A percentile compares a stretch with the other conserved stretches of the same genome.
These are phyloP conservation scores for Papilio demoleus DNA, from an alignment of 2,888 invertebrate species.

Conservation along the genomic window DNA sequence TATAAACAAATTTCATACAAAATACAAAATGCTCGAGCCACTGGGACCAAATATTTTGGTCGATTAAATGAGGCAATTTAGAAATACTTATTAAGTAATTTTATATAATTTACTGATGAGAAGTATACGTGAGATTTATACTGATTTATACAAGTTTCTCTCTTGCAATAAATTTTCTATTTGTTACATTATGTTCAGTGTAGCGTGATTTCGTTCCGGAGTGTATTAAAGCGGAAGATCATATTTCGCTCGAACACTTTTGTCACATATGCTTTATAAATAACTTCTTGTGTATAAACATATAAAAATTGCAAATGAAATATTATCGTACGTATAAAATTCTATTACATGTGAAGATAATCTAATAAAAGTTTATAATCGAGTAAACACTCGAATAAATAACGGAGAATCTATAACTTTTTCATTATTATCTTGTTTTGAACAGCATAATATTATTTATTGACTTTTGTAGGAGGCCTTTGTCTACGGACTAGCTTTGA, in stretches of 20 bases:
- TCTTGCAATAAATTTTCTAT: slow-evolving; percentile 6
- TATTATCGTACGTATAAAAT: slow-evolving; percentile 19
- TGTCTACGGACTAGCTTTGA: no score
- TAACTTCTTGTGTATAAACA: not conserved
- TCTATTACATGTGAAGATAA: slow-evolving; percentile 21
- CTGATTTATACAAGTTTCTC: not conserved
- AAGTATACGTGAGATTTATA: not conserved
- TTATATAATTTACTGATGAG: no score
- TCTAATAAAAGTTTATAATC: slow-evolving; percentile 31
- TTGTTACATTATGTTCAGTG: slow-evolving; percentile 11
- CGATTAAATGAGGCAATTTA: no score
- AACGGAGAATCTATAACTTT: slow-evolving; percentile 28
- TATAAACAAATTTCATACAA: no score
- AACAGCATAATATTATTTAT: slow-evolving; percentile 4
- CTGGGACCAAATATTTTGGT: no score
- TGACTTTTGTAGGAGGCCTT: no score
- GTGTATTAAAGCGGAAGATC: slow-evolving; percentile 11
- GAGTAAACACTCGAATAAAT: slow-evolving; percentile 15
- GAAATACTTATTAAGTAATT: no score
- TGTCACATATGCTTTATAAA: slow-evolving; percentile 15
- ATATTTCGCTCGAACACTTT: slow-evolving; percentile 25
- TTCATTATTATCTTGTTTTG: slow-evolving; percentile 23
- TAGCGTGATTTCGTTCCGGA: not conserved
- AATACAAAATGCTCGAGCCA: no score
- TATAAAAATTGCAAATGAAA: no score